These are phyloP conservation scores for Melanargia galathea DNA, from an alignment of 2,888 invertebrate genomes.

Conservation along the genomic window DNA sequence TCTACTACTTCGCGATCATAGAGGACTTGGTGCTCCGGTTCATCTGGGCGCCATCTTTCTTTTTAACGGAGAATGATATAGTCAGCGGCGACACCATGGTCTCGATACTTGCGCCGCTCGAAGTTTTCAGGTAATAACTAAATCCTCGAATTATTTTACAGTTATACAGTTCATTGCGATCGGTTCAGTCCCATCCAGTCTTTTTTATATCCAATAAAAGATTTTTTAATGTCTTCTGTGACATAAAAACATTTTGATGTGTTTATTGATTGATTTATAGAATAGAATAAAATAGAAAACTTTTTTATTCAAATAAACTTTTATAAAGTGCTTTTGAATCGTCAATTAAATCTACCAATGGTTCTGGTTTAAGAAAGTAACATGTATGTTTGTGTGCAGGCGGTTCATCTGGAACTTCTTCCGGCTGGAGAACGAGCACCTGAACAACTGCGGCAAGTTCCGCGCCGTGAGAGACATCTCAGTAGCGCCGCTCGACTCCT, in stretches of 20 bases:
- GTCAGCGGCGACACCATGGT: conserved; percentile 91
- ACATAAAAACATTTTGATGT: too few relatives aligned
- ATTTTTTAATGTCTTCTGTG: too few relatives aligned
- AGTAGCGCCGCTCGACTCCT: conserved; percentile 95
- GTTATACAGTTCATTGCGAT: too few relatives aligned
- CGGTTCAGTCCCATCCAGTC: too few relatives aligned
- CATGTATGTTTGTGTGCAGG: conserved; percentile 64
- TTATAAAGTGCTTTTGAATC: too few relatives aligned
- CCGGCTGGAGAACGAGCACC: conserved; percentile 98
- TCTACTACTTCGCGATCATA: conserved; percentile 97
- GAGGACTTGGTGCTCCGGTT: conserved; percentile 97
- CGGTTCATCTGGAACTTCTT: conserved; percentile 99
- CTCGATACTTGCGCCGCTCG: conserved; percentile 91
- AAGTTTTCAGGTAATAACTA: conserved; percentile 90
- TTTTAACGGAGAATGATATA: conserved; percentile 89
- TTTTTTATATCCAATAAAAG: too few relatives aligned
- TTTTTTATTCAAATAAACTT: too few relatives aligned
- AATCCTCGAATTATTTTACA: neutral
- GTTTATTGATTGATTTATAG: too few relatives aligned
- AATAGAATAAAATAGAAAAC: too few relatives aligned
- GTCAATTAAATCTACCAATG: too few relatives aligned
- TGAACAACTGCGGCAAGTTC: conserved; percentile 99
- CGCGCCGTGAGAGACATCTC: conserved; percentile 98
- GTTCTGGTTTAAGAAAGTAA: too few relatives aligned
- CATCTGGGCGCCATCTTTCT: conserved; percentile 94